Base-by-base conservation (phyloP, 2,888 invertebrate genomes). In the Candidula unifasciata region DNA sequence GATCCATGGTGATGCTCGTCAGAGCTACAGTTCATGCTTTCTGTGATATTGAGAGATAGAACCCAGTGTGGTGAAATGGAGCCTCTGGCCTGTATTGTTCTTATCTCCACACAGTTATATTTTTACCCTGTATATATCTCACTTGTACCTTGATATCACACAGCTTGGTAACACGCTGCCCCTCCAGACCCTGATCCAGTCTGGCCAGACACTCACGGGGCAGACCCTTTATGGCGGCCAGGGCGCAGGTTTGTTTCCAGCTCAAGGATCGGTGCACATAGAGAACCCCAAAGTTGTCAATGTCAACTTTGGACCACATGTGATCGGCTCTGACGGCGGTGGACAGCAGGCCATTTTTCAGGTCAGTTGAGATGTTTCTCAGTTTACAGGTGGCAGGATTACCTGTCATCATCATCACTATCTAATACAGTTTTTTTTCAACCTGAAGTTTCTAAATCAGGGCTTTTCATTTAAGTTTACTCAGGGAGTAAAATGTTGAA, bases 261-360 rank as follows among this genome's bases (percentile, higher is more conserved):
- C 80, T 27, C 85, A 85, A 78, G 78, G 78, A 2, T 85, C 85
- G 8, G 85, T 85, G 18, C 85, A 85, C 54, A 85, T 85, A 68
- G 85, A 85, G 52, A 85, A 85, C 52, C 85, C 85, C 16, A 85
- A 85, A 54, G 85, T 85, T 8, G 85, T 85, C 6, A 85, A 85
- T 77, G 85, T 85, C 60, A 85, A 85, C 77, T 85, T 85, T 78
- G 85, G 85, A 0, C 81, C 85, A 5, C 85, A 85, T 71, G 81
- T 85, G 30, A 85, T 85, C 35, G 76, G 76, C 10, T 69, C 76
- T 21, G 85, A 85, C 77, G 81, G 85, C 18, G 78, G 77, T 66
- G 81, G 81, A n/a, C 85, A 85, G 37, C 85, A 76, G 33, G 60
- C 85, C n/a, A 77, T 85, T 33, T 54, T 85, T 68, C 85, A 85